Evolutionary conservation across 2,888 invertebrate genomes (phyloP).

Genomic region (Oligia latruncula): DNA sequence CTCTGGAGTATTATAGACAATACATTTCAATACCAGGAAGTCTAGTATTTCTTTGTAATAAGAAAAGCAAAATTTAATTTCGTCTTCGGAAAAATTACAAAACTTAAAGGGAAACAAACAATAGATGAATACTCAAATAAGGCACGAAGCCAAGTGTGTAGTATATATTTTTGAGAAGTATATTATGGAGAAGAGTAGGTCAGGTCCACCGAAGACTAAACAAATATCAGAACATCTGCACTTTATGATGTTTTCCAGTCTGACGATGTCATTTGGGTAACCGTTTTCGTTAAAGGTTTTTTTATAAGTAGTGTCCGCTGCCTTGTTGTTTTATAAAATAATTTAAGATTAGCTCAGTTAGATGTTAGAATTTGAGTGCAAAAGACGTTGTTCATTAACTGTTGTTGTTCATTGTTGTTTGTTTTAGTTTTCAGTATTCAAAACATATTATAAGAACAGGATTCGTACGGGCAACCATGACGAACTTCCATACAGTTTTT

Average conservation of each 20-base stretch:
- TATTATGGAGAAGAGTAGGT: conserved; percentile 39
- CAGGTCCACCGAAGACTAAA: conserved; percentile 49
- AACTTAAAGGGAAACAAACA: not conserved
- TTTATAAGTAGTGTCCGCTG: not conserved
- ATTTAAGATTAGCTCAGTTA: not conserved
- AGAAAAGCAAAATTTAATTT: not conserved
- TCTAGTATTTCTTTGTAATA: too few relatives aligned
- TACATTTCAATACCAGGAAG: too few relatives aligned
- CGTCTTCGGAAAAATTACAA: not conserved
- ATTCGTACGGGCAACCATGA: not conserved
- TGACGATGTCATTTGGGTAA: not conserved
- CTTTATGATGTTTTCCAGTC: conserved; percentile 17
- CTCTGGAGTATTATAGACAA: not conserved
- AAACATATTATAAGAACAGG: not conserved
- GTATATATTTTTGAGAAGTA: conserved; percentile 12
- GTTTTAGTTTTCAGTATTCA: not conserved
- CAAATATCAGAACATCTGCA: conserved; percentile 37
- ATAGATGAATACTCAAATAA: not conserved
- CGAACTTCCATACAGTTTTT: not conserved
- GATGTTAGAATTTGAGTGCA: not conserved
- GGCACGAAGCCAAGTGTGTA: conserved; percentile 5
- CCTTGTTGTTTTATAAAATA: not conserved
- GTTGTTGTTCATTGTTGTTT: too few relatives aligned
- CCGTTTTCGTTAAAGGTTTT: not conserved
- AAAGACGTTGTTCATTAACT: not conserved